phyloP scores from a whole-genome alignment of 1,140 invertebrate species.

The Procambarus clarkii region DNA sequence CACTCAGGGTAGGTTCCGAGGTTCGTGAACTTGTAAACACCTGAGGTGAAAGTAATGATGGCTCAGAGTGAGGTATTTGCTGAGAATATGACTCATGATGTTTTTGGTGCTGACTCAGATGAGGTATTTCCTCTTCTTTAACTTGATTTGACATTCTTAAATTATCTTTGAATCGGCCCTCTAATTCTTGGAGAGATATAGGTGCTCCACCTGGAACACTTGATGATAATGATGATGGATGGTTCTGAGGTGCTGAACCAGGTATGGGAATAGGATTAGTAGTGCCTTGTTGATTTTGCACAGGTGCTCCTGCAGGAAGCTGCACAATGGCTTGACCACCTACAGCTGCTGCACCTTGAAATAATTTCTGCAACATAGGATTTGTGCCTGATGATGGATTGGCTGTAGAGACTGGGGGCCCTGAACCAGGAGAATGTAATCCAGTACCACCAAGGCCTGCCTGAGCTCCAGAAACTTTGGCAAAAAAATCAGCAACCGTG shows the following conservation, averaged over 20 bases:
- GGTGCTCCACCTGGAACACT: slow-evolving; percentile 63
- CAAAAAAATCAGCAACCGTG: slow-evolving; percentile 72
- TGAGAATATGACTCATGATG: slow-evolving; percentile 27
- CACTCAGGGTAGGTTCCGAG: slow-evolving; percentile 31
- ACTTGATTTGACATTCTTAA: slow-evolving; percentile 59
- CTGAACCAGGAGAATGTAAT: slow-evolving; percentile 47
- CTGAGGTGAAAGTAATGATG: slow-evolving; percentile 60
- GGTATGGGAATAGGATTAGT: slow-evolving; percentile 67
- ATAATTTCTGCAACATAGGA: slow-evolving; percentile 71
- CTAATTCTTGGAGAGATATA: slow-evolving; percentile 70
- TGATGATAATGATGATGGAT: slow-evolving; percentile 50
- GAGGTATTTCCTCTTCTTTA: slow-evolving; percentile 56
- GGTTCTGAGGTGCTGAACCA: slow-evolving; percentile 33
- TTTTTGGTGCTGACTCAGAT: slow-evolving; percentile 26
- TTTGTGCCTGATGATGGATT: slow-evolving; percentile 53
- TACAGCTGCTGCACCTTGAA: slow-evolving; percentile 68
- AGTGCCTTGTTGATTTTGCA: slow-evolving; percentile 42
- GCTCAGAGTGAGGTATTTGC: slow-evolving; percentile 37
- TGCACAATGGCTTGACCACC: slow-evolving; percentile 70
- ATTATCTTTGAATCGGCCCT: slow-evolving; percentile 69
- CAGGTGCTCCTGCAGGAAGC: slow-evolving; percentile 34
- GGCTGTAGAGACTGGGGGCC: slow-evolving; percentile 25
- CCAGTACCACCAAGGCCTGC: slow-evolving; percentile 58
- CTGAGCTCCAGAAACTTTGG: slow-evolving; percentile 67
- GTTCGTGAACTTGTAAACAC: slow-evolving; percentile 58